Conservation (phyloP, 2,888 invertebrate species). For the Drosophila greeni region DNA sequence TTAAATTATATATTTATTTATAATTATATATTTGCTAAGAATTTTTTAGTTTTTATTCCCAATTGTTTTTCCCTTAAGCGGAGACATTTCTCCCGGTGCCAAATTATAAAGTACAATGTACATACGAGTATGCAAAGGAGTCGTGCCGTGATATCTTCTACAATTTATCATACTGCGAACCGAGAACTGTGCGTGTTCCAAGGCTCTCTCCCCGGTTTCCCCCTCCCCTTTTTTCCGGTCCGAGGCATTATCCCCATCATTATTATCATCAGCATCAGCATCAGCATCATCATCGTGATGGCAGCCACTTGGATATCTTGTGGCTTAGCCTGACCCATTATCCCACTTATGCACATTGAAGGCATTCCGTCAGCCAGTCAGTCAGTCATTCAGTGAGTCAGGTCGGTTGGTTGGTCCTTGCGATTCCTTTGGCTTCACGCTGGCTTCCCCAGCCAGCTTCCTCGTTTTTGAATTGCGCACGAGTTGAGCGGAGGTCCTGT, state of each 20-base stretch:
- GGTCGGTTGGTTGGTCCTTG: slow-evolving; percentile 27
- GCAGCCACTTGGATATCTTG: slow-evolving; percentile 64
- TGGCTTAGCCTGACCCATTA: slow-evolving; percentile 73
- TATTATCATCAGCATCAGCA: slow-evolving; percentile 20
- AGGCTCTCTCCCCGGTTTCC: slow-evolving; percentile 5
- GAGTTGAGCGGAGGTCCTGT: slow-evolving; percentile 43
- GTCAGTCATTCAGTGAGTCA: slow-evolving; percentile 17
- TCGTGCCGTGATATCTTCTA: slow-evolving; percentile 66
- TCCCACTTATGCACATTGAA: slow-evolving; percentile 72
- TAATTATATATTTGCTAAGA: no score
- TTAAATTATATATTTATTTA: no score
- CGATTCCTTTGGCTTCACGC: slow-evolving; percentile 51
- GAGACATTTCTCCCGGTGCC: slow-evolving; percentile 10
- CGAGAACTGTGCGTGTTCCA: slow-evolving; percentile 31
- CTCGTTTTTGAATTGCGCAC: slow-evolving; percentile 65
- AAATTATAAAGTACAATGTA: slow-evolving; percentile 38
- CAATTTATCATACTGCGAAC: slow-evolving; percentile 68
- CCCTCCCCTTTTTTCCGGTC: slow-evolving; percentile 49
- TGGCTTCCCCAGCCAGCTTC: slow-evolving; percentile 42
- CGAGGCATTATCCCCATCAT: slow-evolving; percentile 34
- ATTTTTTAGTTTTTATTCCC: no score
- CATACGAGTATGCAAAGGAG: slow-evolving; percentile 50
- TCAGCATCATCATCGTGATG: slow-evolving; percentile 40
- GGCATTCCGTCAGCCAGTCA: slow-evolving; percentile 63
- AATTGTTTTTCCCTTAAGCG: neutral